A percentile compares a stretch with the other conserved stretches of the same genome.
These are phyloP conservation scores for Drosophila trapezifrons DNA, from an alignment of 1,140 invertebrate genomes.

Conservation along the genomic window DNA sequence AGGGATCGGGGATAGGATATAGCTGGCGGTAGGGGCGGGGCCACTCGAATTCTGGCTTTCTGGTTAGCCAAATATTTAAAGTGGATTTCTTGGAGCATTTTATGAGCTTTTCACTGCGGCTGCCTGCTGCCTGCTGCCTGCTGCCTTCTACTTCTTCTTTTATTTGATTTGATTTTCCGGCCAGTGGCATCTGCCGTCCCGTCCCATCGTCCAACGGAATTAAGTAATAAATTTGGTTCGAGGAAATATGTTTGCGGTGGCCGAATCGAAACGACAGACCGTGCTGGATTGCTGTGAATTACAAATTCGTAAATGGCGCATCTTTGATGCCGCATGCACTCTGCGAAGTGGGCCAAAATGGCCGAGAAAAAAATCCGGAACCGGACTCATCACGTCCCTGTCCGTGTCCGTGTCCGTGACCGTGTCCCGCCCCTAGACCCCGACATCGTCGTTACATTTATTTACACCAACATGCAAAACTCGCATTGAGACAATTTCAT, in stretches of 20 bases:
- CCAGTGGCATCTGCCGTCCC: constrained; percentile 44
- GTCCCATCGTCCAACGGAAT: constrained; percentile 38
- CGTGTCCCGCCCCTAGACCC: constrained; percentile 20
- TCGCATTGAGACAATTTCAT: constrained; percentile 84
- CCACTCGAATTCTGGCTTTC: constrained; percentile 49
- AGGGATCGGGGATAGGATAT: constrained; percentile 6
- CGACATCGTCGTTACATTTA: constrained; percentile 68
- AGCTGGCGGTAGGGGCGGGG: neutral
- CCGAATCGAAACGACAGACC: constrained; percentile 32
- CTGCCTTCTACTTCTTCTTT: constrained; percentile 6
- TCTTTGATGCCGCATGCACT: constrained; percentile 49
- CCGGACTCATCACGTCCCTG: constrained; percentile 60
- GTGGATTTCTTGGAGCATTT: constrained; percentile 62
- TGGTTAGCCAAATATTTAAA: constrained; percentile 76
- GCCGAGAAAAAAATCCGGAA: constrained; percentile 7
- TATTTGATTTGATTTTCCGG: constrained; percentile 62
- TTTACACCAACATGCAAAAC: constrained; percentile 77
- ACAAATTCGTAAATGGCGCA: constrained; percentile 57
- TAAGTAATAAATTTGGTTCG: constrained; percentile 64
- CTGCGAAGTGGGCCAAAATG: constrained; percentile 30
- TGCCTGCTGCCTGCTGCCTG: constrained; percentile 10
- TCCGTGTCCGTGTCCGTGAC: constrained; percentile 29
- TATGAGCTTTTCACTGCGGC: constrained; percentile 55
- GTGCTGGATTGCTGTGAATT: constrained; percentile 52
- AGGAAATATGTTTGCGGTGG: constrained; percentile 44